Evolutionary conservation across 2,888 invertebrate genomes (phyloP), one percentile per base, ranked within the genome.

Genomic region (Andrena minutula): DNA sequence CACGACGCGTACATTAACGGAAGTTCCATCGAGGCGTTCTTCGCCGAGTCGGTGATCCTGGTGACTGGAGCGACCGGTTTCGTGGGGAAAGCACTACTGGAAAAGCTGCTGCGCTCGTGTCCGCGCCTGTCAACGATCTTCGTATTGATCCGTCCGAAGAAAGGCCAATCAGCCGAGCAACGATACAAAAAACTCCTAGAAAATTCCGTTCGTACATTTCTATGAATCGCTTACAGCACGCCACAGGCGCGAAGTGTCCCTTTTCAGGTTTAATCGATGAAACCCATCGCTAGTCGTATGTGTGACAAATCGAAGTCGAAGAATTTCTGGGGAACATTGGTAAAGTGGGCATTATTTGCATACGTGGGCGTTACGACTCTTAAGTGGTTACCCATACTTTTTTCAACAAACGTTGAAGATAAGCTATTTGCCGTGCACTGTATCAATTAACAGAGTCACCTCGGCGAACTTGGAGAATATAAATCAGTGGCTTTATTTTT

Each of bases 11-110:
- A 79, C 76, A 87, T 83, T 35, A 86, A 82, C 41, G 90, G 87
- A 56, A 88, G 82, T 79, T 92, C 93, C 68, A 91, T 94, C 84
- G 93, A 94, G 64, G 90, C 92, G 16, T 96, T 95, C 91, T 96
- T 95, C 91, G 94, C 95, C 2, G 95, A 94, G 0, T 93, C 95
- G 0, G 94, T 95, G 1, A 92, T 96, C 72, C 90, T 96, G 53
- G 94, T 96, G 53, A 95, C 95, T 23, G 97, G 97, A 4, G 96
- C 95, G 7, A 97, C 97, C 20, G 98, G 99, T n/a, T 99, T 99
- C 93, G 95, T 99, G 68, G 99, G 99, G 47, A 99, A 99, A 94
- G 98, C 98, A 0, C 94, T 99, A 2, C 94, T 99, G 80, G 99
- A 99, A 94, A 99, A 99, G 93, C 95, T 99, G 10, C 95, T 99